phyloP scores from a whole-genome alignment of 2,888 invertebrate species.

The Phengaris arion region DNA sequence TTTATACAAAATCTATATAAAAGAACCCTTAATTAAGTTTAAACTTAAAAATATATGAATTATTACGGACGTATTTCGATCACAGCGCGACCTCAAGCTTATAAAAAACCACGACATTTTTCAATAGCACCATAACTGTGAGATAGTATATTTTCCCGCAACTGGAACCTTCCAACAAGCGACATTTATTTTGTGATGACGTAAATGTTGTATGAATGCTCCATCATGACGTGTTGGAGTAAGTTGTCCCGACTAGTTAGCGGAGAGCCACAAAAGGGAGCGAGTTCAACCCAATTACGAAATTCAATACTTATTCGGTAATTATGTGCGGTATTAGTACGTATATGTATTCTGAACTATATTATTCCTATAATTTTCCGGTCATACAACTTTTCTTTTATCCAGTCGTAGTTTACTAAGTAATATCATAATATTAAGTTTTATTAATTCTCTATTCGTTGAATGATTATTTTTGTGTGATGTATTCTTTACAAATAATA shows the following conservation, averaged over 20 bases:
- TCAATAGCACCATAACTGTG: neutral
- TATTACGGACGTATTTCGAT: no score
- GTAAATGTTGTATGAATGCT: conserved; percentile 25
- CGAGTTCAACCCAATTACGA: conserved; percentile 28
- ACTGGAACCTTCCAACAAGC: neutral
- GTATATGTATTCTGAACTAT: conserved; percentile 9
- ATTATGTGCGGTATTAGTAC: conserved; percentile 22
- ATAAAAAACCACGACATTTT: neutral
- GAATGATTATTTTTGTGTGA: neutral
- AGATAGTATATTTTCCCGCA: neutral
- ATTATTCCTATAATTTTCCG: conserved; percentile 26
- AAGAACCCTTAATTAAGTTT: no score
- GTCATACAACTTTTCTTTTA: conserved; percentile 24
- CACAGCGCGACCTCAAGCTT: no score
- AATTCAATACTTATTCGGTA: conserved; percentile 29
- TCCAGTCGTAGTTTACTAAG: conserved; percentile 13
- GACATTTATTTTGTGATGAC: conserved; percentile 24
- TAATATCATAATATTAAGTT: conserved; percentile 1
- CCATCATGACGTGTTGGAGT: conserved; percentile 22
- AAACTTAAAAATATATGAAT: no score
- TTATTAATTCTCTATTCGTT: neutral
- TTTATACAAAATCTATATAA: no score
- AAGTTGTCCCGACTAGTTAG: conserved; percentile 27
- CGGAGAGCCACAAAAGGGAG: conserved; percentile 27
- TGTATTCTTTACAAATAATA: neutral